Base-by-base conservation (phyloP, 2,888 invertebrate species). In the Caenorhabditis drosophilae region DNA sequence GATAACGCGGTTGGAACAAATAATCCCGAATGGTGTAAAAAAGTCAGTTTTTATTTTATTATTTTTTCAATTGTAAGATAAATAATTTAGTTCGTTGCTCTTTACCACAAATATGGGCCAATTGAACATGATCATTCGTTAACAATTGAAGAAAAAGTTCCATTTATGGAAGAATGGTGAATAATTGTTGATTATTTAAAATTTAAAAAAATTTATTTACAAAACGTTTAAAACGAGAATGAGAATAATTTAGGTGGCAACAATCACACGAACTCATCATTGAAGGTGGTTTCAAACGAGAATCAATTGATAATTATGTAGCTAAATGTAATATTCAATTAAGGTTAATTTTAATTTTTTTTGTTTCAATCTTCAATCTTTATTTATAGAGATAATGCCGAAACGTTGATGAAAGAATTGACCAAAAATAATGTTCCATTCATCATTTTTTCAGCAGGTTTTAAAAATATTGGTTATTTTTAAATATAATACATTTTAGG, bases 361-460 rank as follows among this genome's bases (percentile, higher is more conserved):
- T 12, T 7, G 16, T 22, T 42, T 16, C 6, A 42, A 9, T 20
- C 23, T 9, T 20, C 16, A 36, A 46, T 4, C 4, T 20, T 11
- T 18, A 18, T 38, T 51, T 69, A 16, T 59, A 77, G 77, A 53
- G 72, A 73, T 36, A 61, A 68, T 27, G 70, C 70, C 9, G 60
- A 60, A 31, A 55, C 60, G 35, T 50, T 70, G 66, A 58, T 74
- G 62, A 48, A 55, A 3, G 56, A 68, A 26, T 67, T 74, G 49
- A 49, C 72, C 15, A 44, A 44, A n/a, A 54, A 62, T 31, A 38
- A 58, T 1, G 74, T 97, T 26, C 96, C 96, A 0, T 87, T 95
- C 53, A 85, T 97, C 62, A 91, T 97, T 40, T 95, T 97, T 86
- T 95, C 95, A 1, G 97, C 96, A 4, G 66, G 66, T n/a, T n/a